Evolutionary conservation across 2,888 invertebrate genomes (phyloP).

Genomic region (Leptinotarsa peninsularis): DNA sequence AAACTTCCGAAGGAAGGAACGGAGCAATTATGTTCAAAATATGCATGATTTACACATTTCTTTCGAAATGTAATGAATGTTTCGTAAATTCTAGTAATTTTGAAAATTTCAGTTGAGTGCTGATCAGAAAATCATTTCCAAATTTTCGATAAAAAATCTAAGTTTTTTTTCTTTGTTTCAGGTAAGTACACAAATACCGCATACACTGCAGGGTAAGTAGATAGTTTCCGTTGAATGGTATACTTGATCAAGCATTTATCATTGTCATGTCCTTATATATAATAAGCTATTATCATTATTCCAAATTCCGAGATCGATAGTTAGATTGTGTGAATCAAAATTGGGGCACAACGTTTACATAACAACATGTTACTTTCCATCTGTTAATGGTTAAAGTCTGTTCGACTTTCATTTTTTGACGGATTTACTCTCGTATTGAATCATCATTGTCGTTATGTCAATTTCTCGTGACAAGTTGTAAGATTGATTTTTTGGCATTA

Average conservation of each 20-base stretch:
- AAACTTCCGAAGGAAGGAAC: no score
- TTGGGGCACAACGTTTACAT: constrained; percentile 38
- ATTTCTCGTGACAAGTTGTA: neutral
- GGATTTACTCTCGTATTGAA: neutral
- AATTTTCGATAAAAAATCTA: neutral
- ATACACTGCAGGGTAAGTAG: constrained; percentile 8
- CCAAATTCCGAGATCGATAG: constrained; percentile 26
- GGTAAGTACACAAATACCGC: constrained; percentile 20
- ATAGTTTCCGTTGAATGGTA: neutral
- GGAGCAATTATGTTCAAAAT: no score
- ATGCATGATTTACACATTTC: no score
- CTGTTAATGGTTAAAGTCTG: constrained; percentile 31
- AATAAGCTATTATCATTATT: constrained; percentile 21
- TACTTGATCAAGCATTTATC: neutral
- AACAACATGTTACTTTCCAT: constrained; percentile 41
- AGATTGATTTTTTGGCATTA: neutral
- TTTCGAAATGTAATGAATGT: no score
- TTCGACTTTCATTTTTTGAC: constrained; percentile 28
- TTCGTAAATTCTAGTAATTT: no score
- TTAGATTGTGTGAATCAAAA: constrained; percentile 38
- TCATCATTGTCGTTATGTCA: neutral
- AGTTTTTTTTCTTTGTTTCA: constrained; percentile 32
- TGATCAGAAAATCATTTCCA: no score
- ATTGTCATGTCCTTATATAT: constrained; percentile 25
- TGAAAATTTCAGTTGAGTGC: no score